Evolutionary conservation across 2,113 vertebrate genomes (phyloP).

Genomic region (Varanus salvator): DNA sequence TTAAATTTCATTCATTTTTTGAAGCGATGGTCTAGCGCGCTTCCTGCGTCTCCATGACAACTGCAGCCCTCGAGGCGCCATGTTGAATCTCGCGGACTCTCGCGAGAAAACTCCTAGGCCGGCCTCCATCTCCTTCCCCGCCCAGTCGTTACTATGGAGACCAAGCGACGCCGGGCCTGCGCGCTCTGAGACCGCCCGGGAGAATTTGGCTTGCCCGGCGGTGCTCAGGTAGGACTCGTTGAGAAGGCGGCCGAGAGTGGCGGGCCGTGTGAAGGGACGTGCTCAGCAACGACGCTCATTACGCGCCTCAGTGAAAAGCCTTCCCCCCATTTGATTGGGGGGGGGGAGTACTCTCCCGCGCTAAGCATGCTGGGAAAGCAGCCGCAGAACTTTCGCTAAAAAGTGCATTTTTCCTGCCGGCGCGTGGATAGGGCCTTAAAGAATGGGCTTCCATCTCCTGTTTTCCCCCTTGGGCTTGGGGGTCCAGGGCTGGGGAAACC

Average conservation of each 20-base stretch:
- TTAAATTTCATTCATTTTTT: too few species aligned
- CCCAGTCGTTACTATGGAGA: background rate
- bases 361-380: background rate
- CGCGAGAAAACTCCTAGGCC: background rate
- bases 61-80: background rate
- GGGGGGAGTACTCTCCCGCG: background rate
- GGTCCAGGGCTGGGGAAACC: too few species aligned
- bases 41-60: background rate
- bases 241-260: background rate
- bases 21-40: too few species aligned
- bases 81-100: background rate
- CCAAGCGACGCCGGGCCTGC: background rate
- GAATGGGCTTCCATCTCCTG: too few species aligned
- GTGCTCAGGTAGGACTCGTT: background rate
- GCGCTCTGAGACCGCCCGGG: fast-evolving
- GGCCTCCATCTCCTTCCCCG: too few species aligned
- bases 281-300: too few species aligned
- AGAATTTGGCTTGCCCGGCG: background rate
- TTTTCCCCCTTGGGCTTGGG: too few species aligned
- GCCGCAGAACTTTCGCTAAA: background rate
- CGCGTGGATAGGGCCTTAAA: too few species aligned
- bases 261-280: too few species aligned
- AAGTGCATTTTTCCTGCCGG: background rate
- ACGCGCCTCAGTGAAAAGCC: fast-evolving
- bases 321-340: too few species aligned